Percentiles rank a stretch among this genome's conserved stretches.
phyloP scores from a whole-genome alignment of 2,888 invertebrate genomes.

The Drosophila borealis region DNA sequence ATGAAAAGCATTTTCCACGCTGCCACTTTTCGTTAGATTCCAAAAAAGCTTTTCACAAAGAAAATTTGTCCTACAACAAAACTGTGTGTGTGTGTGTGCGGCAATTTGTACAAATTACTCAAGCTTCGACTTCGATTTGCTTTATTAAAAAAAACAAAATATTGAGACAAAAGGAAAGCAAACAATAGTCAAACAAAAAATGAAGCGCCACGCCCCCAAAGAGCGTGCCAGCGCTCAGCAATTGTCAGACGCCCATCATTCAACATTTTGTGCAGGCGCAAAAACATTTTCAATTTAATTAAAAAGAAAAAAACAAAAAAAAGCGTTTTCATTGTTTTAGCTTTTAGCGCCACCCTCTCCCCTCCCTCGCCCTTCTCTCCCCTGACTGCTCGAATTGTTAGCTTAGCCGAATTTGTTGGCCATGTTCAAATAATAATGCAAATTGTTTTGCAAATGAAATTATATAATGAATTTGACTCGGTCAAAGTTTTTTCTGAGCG shows the following conservation, averaged over 20 bases:
- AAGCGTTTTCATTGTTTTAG: constrained; percentile 48
- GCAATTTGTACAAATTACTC: constrained; percentile 78
- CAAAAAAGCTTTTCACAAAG: constrained; percentile 19
- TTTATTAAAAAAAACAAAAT: constrained; percentile 63
- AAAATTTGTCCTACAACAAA: constrained; percentile 2
- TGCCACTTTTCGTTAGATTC: constrained; percentile 49
- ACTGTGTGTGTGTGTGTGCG: constrained; percentile 8
- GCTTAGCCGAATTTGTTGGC: constrained; percentile 43
- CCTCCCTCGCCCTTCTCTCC: neutral
- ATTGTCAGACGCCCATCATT: constrained; percentile 53
- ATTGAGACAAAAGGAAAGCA: no score
- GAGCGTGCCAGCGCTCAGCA: neutral
- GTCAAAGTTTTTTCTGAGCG: constrained; percentile 38
- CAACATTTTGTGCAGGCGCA: constrained; percentile 49
- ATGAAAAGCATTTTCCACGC: constrained; percentile 63
- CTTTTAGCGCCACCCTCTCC: constrained; percentile 18
- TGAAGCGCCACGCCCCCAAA: constrained; percentile 13
- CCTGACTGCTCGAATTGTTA: constrained; percentile 46
- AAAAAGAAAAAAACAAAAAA: constrained; percentile 47
- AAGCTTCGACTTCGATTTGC: constrained; percentile 64
- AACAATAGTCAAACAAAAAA: constrained; percentile 10
- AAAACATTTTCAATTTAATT: constrained; percentile 79
- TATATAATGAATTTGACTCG: constrained; percentile 55
- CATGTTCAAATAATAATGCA: constrained; percentile 70
- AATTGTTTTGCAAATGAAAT: constrained; percentile 71